Evolutionary conservation across 2,888 invertebrate species (phyloP).

Genomic region (Caenorhabditis becei): DNA sequence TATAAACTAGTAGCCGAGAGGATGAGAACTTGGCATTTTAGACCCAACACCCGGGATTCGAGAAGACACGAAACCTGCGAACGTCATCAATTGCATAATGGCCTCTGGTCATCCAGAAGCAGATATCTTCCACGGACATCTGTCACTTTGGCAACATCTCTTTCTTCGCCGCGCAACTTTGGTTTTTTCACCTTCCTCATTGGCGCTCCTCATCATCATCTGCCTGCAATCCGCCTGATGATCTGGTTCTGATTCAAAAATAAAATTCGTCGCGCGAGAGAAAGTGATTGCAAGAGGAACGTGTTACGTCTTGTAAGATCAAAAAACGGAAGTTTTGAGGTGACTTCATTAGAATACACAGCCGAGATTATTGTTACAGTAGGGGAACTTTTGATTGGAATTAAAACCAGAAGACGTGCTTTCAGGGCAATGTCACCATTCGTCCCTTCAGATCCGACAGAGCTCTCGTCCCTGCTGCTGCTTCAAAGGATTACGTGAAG

Average conservation of each 20-base stretch:
- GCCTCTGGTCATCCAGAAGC: background rate
- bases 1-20: constrained; percentile 22
- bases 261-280: constrained; percentile 27
- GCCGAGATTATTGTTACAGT: constrained; percentile 11
- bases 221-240: constrained; percentile 29
- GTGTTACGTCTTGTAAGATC: constrained; percentile 26
- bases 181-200: constrained; percentile 25
- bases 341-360: constrained; percentile 11
- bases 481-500: no score
- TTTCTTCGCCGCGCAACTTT: background rate
- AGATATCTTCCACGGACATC: background rate
- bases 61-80: background rate
- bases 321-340: background rate
- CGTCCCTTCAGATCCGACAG: no score
- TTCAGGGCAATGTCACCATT: background rate
- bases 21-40: no score
- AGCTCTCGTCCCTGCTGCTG: no score
- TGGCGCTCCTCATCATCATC: constrained; percentile 36
- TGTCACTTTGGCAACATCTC: constrained; percentile 1
- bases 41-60: no score
- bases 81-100: background rate
- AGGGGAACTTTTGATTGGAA: background rate
- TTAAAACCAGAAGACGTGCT: background rate
- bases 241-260: constrained; percentile 60
- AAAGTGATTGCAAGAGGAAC: constrained; percentile 55